Base-by-base conservation (phyloP, 2,888 invertebrate genomes). In the Oscheius sp. region DNA sequence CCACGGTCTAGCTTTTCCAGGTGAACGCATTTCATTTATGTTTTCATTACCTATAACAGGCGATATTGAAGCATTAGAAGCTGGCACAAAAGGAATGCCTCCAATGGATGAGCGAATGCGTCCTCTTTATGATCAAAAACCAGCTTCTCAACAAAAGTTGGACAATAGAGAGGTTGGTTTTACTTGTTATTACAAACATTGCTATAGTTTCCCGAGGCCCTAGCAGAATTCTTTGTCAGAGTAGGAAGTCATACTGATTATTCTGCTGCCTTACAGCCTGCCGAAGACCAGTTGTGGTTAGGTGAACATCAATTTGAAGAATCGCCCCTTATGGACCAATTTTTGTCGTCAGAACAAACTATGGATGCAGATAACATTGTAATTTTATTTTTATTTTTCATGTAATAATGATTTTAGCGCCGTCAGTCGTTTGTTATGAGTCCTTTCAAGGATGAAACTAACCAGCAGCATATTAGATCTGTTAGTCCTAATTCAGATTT, bases 1-100 rank as follows among this genome's bases (percentile, higher is more conserved):
- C 84, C 93, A 93, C 86, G 95, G 96, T 2, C 96, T 97, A 96
- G 93, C 95, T 49, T 93, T 93, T 91, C 96, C 97, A 87, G 94
- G 93, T 93, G 88, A 45, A 16, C 16, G n/a, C n/a, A 9, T 45
- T 45, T 16, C 45, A 45, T 12, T 45, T 16, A 45, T 9, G 9
- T 16, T 18, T 58, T 7, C 23, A 25, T 23, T 7, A 12, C 12
- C 25, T 58, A 41, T 52, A 63, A 70, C 81, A 72, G 79, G 77
- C 13, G 82, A 85, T 25, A 58, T 85, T 72, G 80, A 82, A 7
- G 58, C 61, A n/a, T 77, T 85, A 25, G 81, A 80, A 66, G 75
- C 69, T 12, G 85, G 85, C 25, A 61, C 66, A 13, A 84, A 81
- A 49, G 85, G 85, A 49, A 76, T 85, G 81, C 85, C 85, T 16